These are phyloP conservation scores for Trichechus manatus DNA, from an alignment of 2,113 vertebrate species.

Conservation along the genomic window DNA sequence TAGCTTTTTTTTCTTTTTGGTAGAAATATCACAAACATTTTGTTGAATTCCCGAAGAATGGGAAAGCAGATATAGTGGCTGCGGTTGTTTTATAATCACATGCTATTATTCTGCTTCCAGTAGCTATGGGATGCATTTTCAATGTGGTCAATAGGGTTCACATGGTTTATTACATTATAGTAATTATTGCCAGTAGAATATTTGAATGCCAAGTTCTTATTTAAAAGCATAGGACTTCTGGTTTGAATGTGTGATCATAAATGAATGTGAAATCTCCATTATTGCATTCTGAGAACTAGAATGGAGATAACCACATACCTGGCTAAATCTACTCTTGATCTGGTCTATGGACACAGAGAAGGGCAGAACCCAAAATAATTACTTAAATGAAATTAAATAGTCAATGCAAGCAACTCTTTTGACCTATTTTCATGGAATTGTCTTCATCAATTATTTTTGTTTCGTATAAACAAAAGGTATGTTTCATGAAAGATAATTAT, in stretches of 20 bases:
- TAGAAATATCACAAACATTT: background rate
- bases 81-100: slow-evolving; percentile 35
- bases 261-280: background rate
- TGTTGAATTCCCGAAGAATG: slow-evolving; percentile 47
- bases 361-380: background rate
- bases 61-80: background rate
- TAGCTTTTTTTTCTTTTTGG: background rate
- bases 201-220: slow-evolving; percentile 34
- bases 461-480: background rate
- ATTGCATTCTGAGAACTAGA: background rate
- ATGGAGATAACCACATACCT: background rate
- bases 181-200: slow-evolving; percentile 15
- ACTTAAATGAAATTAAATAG: slow-evolving; percentile 13
- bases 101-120: slow-evolving; percentile 4
- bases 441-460: background rate
- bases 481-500: background rate
- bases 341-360: background rate
- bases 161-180: slow-evolving; percentile 38
- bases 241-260: slow-evolving; percentile 36
- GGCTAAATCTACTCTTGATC: background rate
- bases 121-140: slow-evolving; percentile 42
- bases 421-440: background rate
- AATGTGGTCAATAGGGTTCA: background rate
- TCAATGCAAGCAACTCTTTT: slow-evolving; percentile 33
- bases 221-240: slow-evolving; percentile 39